Percentiles rank a stretch among this genome's conserved stretches.
Evolutionary conservation across 2,113 vertebrate species (phyloP).

Genomic region (Crotalus helleri): DNA sequence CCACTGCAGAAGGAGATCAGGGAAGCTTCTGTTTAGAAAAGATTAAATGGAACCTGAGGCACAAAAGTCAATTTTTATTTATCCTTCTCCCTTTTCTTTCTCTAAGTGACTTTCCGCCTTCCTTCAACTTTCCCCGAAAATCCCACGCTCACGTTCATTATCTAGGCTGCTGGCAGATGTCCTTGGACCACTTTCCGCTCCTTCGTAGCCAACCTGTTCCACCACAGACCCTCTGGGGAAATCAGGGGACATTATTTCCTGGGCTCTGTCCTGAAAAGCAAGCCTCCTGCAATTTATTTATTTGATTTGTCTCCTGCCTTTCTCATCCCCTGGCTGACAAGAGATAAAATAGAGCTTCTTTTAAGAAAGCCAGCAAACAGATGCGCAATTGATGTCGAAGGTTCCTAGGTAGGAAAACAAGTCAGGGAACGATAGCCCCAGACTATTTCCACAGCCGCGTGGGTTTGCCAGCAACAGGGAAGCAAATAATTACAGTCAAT

Average conservation of each 20-base stretch:
- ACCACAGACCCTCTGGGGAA: not conserved
- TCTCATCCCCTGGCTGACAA: not conserved
- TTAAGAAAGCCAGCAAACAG: not conserved
- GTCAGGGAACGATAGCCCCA: not conserved
- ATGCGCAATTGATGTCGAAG: not conserved
- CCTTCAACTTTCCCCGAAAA: not conserved
- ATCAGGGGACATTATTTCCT: not conserved
- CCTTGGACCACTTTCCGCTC: not conserved
- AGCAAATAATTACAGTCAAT: constrained; percentile 11
- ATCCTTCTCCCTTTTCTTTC: not conserved
- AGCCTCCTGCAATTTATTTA: not conserved
- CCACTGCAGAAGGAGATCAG: not conserved
- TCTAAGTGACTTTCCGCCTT: not conserved
- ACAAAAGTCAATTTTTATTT: not conserved
- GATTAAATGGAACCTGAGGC: not conserved
- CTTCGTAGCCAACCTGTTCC: not conserved
- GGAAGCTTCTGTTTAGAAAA: not conserved
- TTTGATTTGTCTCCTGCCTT: not conserved
- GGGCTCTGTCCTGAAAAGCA: not conserved
- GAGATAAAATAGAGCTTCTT: not conserved
- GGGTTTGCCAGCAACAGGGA: not conserved
- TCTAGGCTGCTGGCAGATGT: not conserved
- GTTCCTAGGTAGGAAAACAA: not conserved
- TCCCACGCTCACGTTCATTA: not conserved
- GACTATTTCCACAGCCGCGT: not conserved